These are phyloP conservation scores for Coenobita brevimanus DNA, from an alignment of 1,140 invertebrate species.

Conservation along the genomic window DNA sequence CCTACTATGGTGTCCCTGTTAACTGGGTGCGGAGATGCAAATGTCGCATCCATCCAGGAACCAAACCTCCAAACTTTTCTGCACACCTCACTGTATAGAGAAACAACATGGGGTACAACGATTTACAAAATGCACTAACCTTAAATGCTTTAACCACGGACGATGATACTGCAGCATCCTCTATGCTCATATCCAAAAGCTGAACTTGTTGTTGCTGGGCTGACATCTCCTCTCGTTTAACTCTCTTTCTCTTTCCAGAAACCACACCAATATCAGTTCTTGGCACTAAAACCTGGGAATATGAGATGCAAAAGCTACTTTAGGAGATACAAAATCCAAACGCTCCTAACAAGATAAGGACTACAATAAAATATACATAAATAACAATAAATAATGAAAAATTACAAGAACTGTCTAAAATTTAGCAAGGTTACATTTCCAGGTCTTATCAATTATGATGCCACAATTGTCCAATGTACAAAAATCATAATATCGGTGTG, in stretches of 20 bases:
- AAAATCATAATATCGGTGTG: too few relatives aligned
- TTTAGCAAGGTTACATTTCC: too few relatives aligned
- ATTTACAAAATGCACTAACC: constrained; percentile 28
- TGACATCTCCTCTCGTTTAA: constrained; percentile 66
- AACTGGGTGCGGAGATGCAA: too few relatives aligned
- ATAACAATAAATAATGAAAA: not conserved
- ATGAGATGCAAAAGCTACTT: not conserved
- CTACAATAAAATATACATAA: not conserved
- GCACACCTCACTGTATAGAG: not conserved
- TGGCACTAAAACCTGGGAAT: constrained; percentile 74
- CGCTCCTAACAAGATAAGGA: not conserved
- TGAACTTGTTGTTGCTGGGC: constrained; percentile 61
- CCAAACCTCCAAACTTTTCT: too few relatives aligned
- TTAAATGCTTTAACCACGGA: constrained; percentile 68
- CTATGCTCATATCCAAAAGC: constrained; percentile 61
- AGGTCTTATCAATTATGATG: too few relatives aligned
- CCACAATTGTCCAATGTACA: too few relatives aligned
- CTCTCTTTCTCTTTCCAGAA: constrained; percentile 67
- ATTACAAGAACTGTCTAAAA: too few relatives aligned
- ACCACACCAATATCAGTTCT: constrained; percentile 75
- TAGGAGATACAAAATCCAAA: not conserved
- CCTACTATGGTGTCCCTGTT: too few relatives aligned
- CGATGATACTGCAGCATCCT: constrained; percentile 59
- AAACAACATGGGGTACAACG: too few relatives aligned
- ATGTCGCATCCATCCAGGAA: too few relatives aligned